A percentile compares a stretch with the other conserved stretches of the same genome.
These are phyloP conservation scores for Ctena decussata DNA, from an alignment of 2,888 invertebrate species.

Conservation along the genomic window DNA sequence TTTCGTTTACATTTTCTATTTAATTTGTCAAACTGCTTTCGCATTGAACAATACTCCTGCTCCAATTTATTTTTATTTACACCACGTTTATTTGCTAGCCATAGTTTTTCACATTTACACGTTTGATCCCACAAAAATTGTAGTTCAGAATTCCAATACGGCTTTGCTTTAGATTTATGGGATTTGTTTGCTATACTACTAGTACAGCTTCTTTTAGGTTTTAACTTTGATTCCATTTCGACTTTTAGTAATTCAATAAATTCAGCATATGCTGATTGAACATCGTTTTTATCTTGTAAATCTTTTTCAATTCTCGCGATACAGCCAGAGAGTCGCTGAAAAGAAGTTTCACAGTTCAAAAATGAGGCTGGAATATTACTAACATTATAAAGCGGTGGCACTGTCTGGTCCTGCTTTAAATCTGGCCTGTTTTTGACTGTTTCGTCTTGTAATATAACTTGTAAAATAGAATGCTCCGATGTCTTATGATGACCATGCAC, in stretches of 20 bases:
- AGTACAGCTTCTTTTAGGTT: neutral
- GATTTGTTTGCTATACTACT: neutral
- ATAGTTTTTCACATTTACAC: neutral
- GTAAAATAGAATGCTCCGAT: neutral
- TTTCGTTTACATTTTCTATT: conserved; percentile 15
- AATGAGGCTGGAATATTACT: neutral
- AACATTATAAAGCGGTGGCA: neutral
- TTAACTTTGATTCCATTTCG: neutral
- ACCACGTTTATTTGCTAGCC: neutral
- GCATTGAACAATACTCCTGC: neutral
- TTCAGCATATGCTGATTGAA: neutral
- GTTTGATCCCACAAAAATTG: conserved; percentile 1
- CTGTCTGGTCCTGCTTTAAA: neutral
- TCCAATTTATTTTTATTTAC: neutral
- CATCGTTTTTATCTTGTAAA: neutral
- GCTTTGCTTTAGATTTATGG: conserved; percentile 1
- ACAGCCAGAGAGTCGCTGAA: neutral
- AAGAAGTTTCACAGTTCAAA: neutral
- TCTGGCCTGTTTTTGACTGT: neutral
- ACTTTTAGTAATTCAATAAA: neutral
- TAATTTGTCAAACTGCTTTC: neutral
- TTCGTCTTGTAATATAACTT: neutral
- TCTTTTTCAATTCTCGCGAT: neutral
- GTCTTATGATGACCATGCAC: neutral
- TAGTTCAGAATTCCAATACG: neutral